Evolutionary conservation across 2,113 vertebrate genomes (phyloP).

Genomic region (Mobula hypostoma): DNA sequence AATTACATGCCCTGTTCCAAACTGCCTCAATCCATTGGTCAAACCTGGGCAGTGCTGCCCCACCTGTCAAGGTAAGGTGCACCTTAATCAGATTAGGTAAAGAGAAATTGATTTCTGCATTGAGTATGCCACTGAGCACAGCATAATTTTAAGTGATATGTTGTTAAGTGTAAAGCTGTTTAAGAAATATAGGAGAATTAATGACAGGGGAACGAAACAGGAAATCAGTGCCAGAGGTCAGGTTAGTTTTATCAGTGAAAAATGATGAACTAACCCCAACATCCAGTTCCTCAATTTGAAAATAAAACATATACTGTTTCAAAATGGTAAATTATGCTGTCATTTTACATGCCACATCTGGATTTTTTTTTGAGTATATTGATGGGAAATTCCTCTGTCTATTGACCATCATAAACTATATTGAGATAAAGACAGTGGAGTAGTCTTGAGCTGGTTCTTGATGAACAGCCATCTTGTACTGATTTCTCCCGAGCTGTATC

Average conservation of each 20-base stretch:
- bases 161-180: not conserved
- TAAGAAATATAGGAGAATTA: not conserved
- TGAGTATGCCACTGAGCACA: not conserved
- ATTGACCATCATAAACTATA: not conserved
- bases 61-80: slow-evolving; percentile 58
- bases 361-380: not conserved
- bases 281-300: not conserved
- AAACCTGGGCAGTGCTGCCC: slow-evolving; percentile 63
- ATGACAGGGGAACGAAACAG: not conserved
- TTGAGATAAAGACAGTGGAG: not conserved
- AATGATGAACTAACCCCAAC: not conserved
- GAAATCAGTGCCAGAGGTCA: not conserved
- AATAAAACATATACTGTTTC: not conserved
- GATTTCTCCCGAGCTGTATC: not conserved
- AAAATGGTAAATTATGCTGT: not conserved
- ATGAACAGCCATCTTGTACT: not conserved
- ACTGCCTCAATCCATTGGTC: slow-evolving; percentile 59
- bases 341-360: not conserved
- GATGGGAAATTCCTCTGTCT: not conserved
- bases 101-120: not conserved
- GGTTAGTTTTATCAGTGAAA: not conserved
- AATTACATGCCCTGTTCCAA: slow-evolving; percentile 62
- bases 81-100: not conserved
- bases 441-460: not conserved
- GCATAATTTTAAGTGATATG: not conserved